phyloP scores from a whole-genome alignment of 1,140 invertebrate genomes.

The Neodiprion fabricii region DNA sequence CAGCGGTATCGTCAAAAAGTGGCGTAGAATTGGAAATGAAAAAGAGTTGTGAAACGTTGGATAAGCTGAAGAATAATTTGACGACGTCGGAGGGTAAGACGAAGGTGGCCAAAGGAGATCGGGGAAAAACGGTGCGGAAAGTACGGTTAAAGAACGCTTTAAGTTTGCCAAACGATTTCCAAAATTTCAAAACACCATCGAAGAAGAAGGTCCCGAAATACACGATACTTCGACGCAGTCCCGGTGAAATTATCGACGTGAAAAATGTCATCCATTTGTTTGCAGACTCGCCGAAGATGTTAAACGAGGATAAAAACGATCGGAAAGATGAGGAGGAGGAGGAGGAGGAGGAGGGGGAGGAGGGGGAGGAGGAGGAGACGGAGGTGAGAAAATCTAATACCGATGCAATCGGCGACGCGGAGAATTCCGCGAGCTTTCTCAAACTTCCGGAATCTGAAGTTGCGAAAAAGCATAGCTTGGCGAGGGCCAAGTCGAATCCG shows the following conservation, averaged over 20 bases:
- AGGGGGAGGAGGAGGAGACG: not conserved
- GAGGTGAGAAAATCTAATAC: not conserved
- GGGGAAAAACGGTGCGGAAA: not conserved
- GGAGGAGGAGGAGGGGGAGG: not conserved
- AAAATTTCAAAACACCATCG: not conserved
- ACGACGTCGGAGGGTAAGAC: not conserved
- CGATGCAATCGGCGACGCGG: not conserved
- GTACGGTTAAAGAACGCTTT: constrained; percentile 1
- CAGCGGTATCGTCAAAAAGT: not conserved
- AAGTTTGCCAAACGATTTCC: not conserved
- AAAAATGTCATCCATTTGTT: not conserved
- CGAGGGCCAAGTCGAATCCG: constrained; percentile 9
- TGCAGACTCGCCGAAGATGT: not conserved
- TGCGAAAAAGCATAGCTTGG: not conserved
- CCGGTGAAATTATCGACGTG: not conserved
- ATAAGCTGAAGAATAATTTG: not conserved
- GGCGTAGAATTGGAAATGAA: too few species aligned
- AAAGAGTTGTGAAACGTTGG: not conserved
- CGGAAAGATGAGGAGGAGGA: too few species aligned
- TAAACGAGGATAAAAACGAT: not conserved
- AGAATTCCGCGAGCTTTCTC: not conserved
- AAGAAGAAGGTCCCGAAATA: constrained; percentile 3
- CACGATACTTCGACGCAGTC: constrained; percentile 12
- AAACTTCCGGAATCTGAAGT: not conserved
- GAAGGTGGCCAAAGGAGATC: not conserved